Base-by-base conservation (phyloP, 2,113 vertebrate species). In the Hippocampus mohnikei region DNA sequence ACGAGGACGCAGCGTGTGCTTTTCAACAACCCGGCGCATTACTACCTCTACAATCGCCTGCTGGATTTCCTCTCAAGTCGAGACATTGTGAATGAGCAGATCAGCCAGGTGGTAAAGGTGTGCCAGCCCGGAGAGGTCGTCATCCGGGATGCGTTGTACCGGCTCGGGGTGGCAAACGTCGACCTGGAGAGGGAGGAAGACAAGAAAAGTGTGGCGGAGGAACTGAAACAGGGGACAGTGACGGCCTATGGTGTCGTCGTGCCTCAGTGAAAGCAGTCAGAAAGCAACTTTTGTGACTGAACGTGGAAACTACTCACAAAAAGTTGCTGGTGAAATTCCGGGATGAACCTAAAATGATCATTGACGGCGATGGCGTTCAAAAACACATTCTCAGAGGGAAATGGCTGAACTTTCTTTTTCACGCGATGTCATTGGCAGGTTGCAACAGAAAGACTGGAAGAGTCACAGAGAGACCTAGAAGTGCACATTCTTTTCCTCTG, bases 1-100 rank as follows among this genome's bases (percentile, higher is more conserved):
- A 4, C 86, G 53, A 91, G 88, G 48, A 91, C 84, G 23, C 88
- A 83, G 66, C 85, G 92, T 42, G 87, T 95, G 25, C 90, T 90
- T 83, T 99, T 98, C 8, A 94, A 94, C 81, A 98, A 96, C 4
- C 91, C 96, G 0, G 96, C 95, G 0, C 95, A 96, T 85, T 99
- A 98, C 93, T 99, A 96, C 93, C 95, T 99, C 74, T 98, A 96
- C 87, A 98, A 98, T 87, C 94, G 97, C 29, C 93, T 99, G 81
- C 72, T 96, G 72, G 97, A 99, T 89, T 99, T 97, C 89, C 93
- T 98, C 82, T 94, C 91, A 78, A 98, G 97, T 88, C 91, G 94
- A 8, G 97, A 98, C 37, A 93, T 98, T 0, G 97, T 99, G 37
- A 95, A 93, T 75, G 88, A 93, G 81, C 97, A 99, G 90, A 98